These are phyloP conservation scores for Galerucella nymphaeae DNA, from an alignment of 2,888 invertebrate genomes.

Conservation along the genomic window DNA sequence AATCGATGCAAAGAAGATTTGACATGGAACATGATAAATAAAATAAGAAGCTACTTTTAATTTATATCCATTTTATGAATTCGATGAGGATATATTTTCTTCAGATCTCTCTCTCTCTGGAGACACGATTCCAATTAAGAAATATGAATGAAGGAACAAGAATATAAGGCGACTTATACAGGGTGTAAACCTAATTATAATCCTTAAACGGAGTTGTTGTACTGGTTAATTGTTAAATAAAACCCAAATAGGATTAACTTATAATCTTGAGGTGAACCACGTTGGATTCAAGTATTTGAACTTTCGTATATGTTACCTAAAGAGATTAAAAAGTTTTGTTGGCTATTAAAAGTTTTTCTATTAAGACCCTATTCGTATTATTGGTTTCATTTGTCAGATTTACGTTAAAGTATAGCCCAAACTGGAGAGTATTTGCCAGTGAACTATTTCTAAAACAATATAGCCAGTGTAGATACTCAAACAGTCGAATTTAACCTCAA, in stretches of 20 bases:
- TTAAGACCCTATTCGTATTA: slow-evolving; percentile 37
- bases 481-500: no score
- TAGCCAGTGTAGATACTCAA: not conserved
- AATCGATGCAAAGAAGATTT: no score
- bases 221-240: not conserved
- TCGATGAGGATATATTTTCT: no score
- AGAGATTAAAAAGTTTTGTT: slow-evolving; percentile 38
- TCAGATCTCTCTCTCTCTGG: no score
- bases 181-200: not conserved
- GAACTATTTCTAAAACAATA: not conserved
- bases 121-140: no score
- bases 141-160: no score
- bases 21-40: no score
- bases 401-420: not conserved
- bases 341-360: slow-evolving; percentile 46
- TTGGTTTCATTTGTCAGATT: slow-evolving; percentile 43
- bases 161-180: no score
- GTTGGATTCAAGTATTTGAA: not conserved
- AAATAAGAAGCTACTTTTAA: no score
- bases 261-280: not conserved
- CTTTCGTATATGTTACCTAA: slow-evolving; percentile 1
- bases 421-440: not conserved
- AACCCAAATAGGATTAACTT: slow-evolving; percentile 2
- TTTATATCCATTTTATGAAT: no score
- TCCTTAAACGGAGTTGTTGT: not conserved